phyloP scores from a whole-genome alignment of 2,113 vertebrate species.

The Rhinichthys klamathensis region DNA sequence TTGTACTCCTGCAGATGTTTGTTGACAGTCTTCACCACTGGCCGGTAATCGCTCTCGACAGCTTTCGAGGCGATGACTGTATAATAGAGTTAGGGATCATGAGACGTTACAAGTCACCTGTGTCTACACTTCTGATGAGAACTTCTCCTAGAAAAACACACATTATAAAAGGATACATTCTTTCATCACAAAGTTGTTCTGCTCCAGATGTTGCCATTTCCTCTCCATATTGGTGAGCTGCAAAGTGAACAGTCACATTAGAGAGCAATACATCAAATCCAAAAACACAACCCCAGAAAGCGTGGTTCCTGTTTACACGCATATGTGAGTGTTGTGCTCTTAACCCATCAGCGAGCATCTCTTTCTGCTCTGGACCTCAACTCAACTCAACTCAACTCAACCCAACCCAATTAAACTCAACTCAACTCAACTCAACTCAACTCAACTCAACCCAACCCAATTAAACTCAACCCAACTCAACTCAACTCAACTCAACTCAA shows the following conservation, averaged over 20 bases:
- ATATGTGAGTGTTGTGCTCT: neutral
- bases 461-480: too few species aligned
- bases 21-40: conserved; percentile 81
- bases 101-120: conserved; percentile 33
- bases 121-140: neutral
- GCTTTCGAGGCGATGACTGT: conserved; percentile 93
- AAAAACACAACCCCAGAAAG: neutral
- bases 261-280: neutral
- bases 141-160: neutral
- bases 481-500: too few species aligned
- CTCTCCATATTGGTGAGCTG: conserved; percentile 95
- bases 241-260: conserved; percentile 43
- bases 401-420: too few species aligned
- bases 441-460: too few species aligned
- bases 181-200: conserved; percentile 99
- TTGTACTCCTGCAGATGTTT: conserved; percentile 89
- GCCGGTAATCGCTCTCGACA: conserved; percentile 89
- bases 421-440: too few species aligned
- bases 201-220: conserved; percentile 96
- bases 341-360: neutral
- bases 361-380: too few species aligned
- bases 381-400: too few species aligned
- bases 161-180: conserved; percentile 94
- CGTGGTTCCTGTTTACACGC: too few species aligned
- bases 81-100: conserved; percentile 73